A percentile compares a stretch with the other conserved stretches of the same genome.
phyloP scores from a whole-genome alignment of 2,888 invertebrate genomes.

The Litoditis marina region DNA sequence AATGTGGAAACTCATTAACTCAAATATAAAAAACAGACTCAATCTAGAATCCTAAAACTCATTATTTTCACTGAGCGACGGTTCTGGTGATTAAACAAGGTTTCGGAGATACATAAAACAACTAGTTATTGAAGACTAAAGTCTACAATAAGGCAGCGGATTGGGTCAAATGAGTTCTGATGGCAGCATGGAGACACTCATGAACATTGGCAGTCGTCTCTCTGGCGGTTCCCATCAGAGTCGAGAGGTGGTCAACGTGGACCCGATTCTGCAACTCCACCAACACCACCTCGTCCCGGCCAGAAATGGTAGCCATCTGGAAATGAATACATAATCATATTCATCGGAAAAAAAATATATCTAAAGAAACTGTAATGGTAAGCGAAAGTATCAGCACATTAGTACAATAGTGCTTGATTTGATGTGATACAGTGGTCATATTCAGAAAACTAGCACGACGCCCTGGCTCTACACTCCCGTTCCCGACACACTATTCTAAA shows the following conservation, averaged over 20 bases:
- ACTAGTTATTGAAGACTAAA: not conserved
- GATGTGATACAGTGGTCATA: no score
- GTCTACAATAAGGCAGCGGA: slow-evolving; percentile 15
- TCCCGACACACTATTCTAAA: no score
- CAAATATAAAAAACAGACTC: no score
- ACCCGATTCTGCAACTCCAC: slow-evolving; percentile 46
- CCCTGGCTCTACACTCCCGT: no score
- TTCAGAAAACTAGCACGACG: no score
- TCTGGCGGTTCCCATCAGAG: slow-evolving; percentile 31
- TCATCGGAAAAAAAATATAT: no score
- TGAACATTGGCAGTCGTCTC: slow-evolving; percentile 36
- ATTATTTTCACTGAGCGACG: no score
- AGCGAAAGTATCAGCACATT: not conserved
- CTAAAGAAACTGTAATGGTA: not conserved
- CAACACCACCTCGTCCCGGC: slow-evolving; percentile 41
- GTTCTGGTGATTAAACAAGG: no score
- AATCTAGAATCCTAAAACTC: no score
- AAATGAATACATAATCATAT: no score
- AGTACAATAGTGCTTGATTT: not conserved
- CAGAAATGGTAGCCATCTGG: slow-evolving; percentile 43
- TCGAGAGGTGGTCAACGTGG: slow-evolving; percentile 33
- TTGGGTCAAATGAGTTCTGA: slow-evolving; percentile 9
- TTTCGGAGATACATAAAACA: not conserved
- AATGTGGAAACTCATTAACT: no score
- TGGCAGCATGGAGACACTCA: slow-evolving; percentile 31